Evolutionary conservation across 2,797 vertebrate genomes (phyloP).

Genomic region (Acrossocheilus wenchowensis): DNA sequence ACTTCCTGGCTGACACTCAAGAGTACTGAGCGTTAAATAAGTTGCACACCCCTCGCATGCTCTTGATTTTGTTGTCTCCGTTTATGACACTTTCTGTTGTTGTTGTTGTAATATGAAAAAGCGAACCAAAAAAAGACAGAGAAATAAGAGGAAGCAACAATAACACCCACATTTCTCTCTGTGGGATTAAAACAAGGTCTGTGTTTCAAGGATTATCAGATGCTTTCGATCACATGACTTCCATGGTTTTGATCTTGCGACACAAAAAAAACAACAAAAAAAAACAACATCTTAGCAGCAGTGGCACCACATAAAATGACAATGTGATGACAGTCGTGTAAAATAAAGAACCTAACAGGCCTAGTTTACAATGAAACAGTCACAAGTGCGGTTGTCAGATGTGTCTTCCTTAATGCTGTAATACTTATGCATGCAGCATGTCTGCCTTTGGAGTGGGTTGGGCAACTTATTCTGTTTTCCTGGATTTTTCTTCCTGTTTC

Average conservation of each 20-base stretch:
- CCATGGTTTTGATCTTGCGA: slow-evolving; percentile 75
- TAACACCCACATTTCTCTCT: slow-evolving; percentile 61
- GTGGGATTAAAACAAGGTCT: slow-evolving; percentile 75
- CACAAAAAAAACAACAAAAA: slow-evolving; percentile 51
- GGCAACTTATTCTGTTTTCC: slow-evolving; percentile 35
- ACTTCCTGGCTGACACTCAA: slow-evolving; percentile 65
- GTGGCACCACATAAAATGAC: slow-evolving; percentile 68
- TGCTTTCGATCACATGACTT: slow-evolving; percentile 81
- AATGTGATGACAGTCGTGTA: slow-evolving; percentile 69
- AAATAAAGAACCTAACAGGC: slow-evolving; percentile 63
- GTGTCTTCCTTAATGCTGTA: slow-evolving; percentile 29
- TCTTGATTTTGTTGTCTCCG: slow-evolving; percentile 64
- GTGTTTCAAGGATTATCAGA: slow-evolving; percentile 80
- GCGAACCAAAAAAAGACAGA: slow-evolving; percentile 50
- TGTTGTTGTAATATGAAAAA: slow-evolving; percentile 5
- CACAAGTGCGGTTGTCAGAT: slow-evolving; percentile 30
- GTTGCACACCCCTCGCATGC: slow-evolving; percentile 69
- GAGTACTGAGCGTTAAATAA: slow-evolving; percentile 69
- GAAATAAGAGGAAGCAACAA: neutral
- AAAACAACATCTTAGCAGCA: slow-evolving; percentile 59
- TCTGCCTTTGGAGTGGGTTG: slow-evolving; percentile 33
- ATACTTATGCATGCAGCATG: slow-evolving; percentile 34
- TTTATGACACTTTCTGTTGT: slow-evolving; percentile 61
- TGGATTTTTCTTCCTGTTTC: slow-evolving; percentile 31
- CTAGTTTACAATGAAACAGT: slow-evolving; percentile 48